phyloP scores from a whole-genome alignment of 1,140 invertebrate species.

The Trichogramma pretiosum region DNA sequence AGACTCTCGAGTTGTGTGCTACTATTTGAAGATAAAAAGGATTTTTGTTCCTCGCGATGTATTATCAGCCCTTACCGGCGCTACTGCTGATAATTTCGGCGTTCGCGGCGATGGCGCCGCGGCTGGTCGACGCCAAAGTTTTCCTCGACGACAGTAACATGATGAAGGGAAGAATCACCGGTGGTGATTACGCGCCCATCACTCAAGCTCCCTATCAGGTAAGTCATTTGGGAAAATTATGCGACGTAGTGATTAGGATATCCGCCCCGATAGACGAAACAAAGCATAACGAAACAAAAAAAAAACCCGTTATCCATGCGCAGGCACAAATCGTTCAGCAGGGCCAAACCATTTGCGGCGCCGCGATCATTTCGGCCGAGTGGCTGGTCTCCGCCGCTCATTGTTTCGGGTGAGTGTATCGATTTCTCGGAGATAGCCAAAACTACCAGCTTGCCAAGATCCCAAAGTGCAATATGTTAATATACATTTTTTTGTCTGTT shows the following conservation, averaged over 20 bases:
- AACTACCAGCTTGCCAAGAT: not conserved
- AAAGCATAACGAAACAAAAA: too few relatives aligned
- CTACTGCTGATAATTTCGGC: too few relatives aligned
- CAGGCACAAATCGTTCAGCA: slow-evolving; percentile 14
- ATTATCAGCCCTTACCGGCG: too few relatives aligned
- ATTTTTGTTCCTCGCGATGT: too few relatives aligned
- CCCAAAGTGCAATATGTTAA: not conserved
- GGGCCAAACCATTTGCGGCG: slow-evolving; percentile 12
- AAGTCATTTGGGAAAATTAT: slow-evolving; percentile 4
- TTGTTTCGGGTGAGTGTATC: slow-evolving; percentile 12
- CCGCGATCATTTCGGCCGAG: slow-evolving; percentile 11
- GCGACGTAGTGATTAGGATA: too few relatives aligned
- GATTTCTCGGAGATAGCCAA: slow-evolving; percentile 1
- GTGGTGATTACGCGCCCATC: slow-evolving; percentile 6
- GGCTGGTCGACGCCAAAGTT: too few relatives aligned
- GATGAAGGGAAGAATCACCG: slow-evolving; percentile 13
- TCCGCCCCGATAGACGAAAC: too few relatives aligned
- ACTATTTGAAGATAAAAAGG: too few relatives aligned
- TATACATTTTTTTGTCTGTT: not conserved
- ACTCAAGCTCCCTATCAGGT: slow-evolving; percentile 15
- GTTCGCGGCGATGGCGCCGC: too few relatives aligned
- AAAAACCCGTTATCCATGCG: too few relatives aligned
- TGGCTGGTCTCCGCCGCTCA: slow-evolving; percentile 18
- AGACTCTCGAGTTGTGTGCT: too few relatives aligned
- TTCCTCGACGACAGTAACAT: too few relatives aligned